phyloP scores from a whole-genome alignment of 2,888 invertebrate species.

The Torymus tubicola region DNA sequence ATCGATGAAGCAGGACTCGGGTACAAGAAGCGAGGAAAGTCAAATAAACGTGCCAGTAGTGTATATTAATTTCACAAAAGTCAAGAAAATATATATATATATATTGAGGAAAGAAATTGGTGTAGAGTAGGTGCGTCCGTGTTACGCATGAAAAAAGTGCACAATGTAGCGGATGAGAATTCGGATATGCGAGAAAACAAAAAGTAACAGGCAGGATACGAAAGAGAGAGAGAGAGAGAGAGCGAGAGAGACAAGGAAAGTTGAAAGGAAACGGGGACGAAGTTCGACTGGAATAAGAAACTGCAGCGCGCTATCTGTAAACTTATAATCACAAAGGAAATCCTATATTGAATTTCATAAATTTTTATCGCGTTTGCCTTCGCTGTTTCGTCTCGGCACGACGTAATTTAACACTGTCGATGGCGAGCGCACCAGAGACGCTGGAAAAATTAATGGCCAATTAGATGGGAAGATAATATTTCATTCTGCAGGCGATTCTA shows the following conservation, averaged over 20 bases:
- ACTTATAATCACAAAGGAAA: neutral
- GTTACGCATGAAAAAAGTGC: no score
- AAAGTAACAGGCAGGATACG: no score
- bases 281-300: slow-evolving; percentile 10
- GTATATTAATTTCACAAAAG: no score
- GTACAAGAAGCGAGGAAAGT: neutral
- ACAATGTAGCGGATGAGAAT: no score
- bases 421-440: neutral
- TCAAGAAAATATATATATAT: no score
- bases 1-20: slow-evolving; percentile 7
- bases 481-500: neutral
- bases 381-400: no score
- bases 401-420: slow-evolving; percentile 5
- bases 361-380: slow-evolving; percentile 2
- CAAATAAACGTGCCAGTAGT: no score
- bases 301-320: neutral
- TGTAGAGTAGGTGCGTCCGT: no score
- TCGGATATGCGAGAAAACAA: no score
- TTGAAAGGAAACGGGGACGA: neutral
- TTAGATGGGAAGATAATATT: neutral
- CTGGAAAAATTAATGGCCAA: slow-evolving; percentile 8
- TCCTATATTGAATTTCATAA: slow-evolving; percentile 22
- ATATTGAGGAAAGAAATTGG: no score
- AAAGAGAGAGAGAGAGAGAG: no score
- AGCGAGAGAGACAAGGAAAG: no score